A percentile compares a stretch with the other conserved stretches of the same genome.
Evolutionary conservation across 2,888 invertebrate species (phyloP).

Genomic region (Heliconius sara): DNA sequence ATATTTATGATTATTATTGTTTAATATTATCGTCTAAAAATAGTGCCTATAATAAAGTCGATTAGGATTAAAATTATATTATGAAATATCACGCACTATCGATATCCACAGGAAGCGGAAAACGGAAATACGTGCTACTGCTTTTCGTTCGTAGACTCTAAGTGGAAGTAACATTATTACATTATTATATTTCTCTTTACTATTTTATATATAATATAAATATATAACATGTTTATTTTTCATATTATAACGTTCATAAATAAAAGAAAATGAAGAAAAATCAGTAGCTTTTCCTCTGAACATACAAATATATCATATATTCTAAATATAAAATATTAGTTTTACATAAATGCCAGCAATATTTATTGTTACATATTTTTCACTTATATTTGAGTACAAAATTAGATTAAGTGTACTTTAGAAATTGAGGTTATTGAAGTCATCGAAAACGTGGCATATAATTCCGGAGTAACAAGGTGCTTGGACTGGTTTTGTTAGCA

Average conservation of each 20-base stretch:
- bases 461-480: conserved; percentile 7
- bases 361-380: conserved; percentile 2
- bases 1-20: not conserved
- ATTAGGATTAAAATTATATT: conserved; percentile 14
- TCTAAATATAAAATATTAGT: too few species aligned
- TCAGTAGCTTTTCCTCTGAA: not conserved
- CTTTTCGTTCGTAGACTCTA: not conserved
- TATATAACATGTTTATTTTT: not conserved
- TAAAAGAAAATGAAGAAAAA: not conserved
- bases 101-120: conserved; percentile 7
- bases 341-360: too few species aligned
- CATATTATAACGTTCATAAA: not conserved
- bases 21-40: not conserved
- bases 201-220: not conserved
- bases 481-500: conserved; percentile 15
- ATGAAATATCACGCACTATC: conserved; percentile 7
- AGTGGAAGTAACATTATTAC: not conserved
- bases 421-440: conserved; percentile 14
- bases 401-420: conserved; percentile 12
- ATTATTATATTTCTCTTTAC: not conserved
- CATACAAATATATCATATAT: too few species aligned
- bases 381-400: not conserved
- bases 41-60: not conserved
- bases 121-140: conserved; percentile 11
- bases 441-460: conserved; percentile 16